These are phyloP conservation scores for Pandemis heparana DNA, from an alignment of 2,888 invertebrate species.

Conservation along the genomic window DNA sequence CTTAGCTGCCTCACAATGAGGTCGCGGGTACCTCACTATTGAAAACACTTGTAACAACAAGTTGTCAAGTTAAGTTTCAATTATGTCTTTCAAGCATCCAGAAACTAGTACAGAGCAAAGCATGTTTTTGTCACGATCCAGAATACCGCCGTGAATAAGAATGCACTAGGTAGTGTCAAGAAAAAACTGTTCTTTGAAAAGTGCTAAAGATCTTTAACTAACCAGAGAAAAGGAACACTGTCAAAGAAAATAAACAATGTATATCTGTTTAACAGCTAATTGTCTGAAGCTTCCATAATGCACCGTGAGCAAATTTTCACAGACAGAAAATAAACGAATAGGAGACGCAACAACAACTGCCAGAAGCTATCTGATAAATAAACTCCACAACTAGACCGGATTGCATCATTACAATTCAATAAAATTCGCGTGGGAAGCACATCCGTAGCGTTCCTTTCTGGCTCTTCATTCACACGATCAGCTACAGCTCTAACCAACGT, in stretches of 20 bases:
- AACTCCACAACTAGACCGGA: conserved; percentile 51
- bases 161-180: too few species aligned
- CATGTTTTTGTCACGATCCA: not conserved
- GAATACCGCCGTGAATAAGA: too few species aligned
- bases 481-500: conserved; percentile 50
- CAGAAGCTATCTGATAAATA: conserved; percentile 48
- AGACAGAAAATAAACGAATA: conserved; percentile 22
- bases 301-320: not conserved
- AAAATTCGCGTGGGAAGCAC: conserved; percentile 69
- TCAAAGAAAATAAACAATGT: not conserved
- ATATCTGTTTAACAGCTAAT: not conserved
- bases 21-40: not conserved
- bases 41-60: not conserved
- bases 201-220: not conserved
- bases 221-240: not conserved
- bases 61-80: not conserved
- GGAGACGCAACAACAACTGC: conserved; percentile 29
- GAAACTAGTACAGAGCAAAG: not conserved
- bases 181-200: too few species aligned
- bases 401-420: conserved; percentile 67
- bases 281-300: conserved; percentile 3
- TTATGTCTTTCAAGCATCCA: not conserved
- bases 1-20: conserved; percentile 12
- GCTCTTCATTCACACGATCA: conserved; percentile 60
- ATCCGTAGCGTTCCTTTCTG: conserved; percentile 64